Conservation (phyloP, 2,113 vertebrate species). For the Anarhynchus alexandrinus region DNA sequence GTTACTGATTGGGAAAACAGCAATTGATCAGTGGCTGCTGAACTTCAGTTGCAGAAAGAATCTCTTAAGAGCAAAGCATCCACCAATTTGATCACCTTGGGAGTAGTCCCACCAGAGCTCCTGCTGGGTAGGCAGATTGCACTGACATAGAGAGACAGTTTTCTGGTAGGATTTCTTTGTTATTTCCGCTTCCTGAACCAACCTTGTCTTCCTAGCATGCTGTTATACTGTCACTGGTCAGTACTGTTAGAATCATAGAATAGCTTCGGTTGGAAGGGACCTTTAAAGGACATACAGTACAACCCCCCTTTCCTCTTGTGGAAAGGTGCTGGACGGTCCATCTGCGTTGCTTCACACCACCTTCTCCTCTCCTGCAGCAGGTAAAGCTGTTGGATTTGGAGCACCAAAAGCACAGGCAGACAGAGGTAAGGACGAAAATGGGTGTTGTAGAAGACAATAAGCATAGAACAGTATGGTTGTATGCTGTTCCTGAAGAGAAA, state of each 20-base stretch:
- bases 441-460: background rate
- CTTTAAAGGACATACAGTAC: background rate
- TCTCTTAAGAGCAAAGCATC: background rate
- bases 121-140: background rate
- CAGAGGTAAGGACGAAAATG: background rate
- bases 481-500: background rate
- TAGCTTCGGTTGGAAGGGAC: background rate
- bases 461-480: background rate
- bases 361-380: background rate
- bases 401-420: background rate
- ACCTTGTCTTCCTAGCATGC: background rate
- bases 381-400: background rate
- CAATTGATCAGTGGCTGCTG: background rate
- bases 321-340: background rate
- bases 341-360: background rate
- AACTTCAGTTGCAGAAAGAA: background rate
- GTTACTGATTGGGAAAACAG: slow-evolving; percentile 17
- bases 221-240: background rate
- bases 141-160: background rate
- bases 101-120: background rate
- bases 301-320: background rate
- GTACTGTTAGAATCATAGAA: background rate
- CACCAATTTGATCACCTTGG: background rate
- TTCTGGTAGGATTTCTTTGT: background rate
- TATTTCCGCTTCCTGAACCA: background rate